These are phyloP conservation scores for Epicauta chinensis DNA, from an alignment of 1,140 invertebrate genomes.

Conservation along the genomic window DNA sequence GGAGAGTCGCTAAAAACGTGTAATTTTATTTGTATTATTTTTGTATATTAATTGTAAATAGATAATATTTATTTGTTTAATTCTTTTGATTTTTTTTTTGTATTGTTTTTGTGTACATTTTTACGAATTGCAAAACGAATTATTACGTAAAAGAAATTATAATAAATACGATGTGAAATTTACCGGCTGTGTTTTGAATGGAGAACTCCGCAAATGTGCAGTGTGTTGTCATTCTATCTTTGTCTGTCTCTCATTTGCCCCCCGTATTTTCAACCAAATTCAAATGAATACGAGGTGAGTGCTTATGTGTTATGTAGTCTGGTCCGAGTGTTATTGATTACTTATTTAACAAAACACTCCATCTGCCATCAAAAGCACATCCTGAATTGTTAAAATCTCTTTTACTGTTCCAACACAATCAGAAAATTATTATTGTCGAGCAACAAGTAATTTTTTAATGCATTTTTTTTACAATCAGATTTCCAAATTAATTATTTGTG, in stretches of 20 bases:
- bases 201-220: conserved; percentile 6
- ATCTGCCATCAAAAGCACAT: background rate
- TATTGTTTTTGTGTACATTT: conserved; percentile 43
- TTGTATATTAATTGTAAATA: conserved; percentile 43
- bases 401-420: background rate
- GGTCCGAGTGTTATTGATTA: conserved; percentile 12
- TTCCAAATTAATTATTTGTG: conserved; percentile 4
- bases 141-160: conserved; percentile 27
- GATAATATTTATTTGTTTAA: conserved; percentile 42
- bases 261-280: conserved; percentile 18
- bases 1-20: conserved; percentile 26
- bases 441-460: too few relatives aligned
- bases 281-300: conserved; percentile 12
- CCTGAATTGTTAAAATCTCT: too few relatives aligned
- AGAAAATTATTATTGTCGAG: too few relatives aligned
- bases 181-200: conserved; percentile 28
- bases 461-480: background rate
- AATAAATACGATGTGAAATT: conserved; percentile 42
- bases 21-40: conserved; percentile 42
- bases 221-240: background rate
- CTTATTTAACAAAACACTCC: conserved; percentile 12
- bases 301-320: conserved; percentile 11
- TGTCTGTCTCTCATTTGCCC: conserved; percentile 7
- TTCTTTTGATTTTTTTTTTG: conserved; percentile 23
- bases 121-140: conserved; percentile 39